Percentiles rank a stretch among this genome's conserved stretches.
phyloP scores from a whole-genome alignment of 2,888 invertebrate species.

The Lordiphosa andalusiaca region DNA sequence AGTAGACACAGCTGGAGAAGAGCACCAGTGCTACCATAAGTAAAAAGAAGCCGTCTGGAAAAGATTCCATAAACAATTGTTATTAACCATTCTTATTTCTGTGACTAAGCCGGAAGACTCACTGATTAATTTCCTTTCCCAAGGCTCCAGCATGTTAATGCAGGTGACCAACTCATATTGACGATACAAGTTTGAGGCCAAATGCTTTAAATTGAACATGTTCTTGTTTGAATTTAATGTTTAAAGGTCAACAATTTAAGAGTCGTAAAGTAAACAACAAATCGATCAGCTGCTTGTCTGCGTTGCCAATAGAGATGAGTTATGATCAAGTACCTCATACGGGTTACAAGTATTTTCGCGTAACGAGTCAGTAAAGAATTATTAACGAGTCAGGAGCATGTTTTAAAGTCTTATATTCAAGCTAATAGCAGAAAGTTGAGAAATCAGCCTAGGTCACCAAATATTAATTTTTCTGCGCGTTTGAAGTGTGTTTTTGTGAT shows the following conservation, averaged over 20 bases:
- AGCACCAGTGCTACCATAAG: conserved; percentile 81
- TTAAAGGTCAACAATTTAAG: conserved; percentile 4
- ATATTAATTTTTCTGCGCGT: too few species aligned
- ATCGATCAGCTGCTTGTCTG: too few species aligned
- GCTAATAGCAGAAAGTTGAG: too few species aligned
- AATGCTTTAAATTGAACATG: conserved; percentile 55
- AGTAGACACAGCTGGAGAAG: conserved; percentile 82
- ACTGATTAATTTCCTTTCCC: conserved; percentile 81
- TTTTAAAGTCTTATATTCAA: too few species aligned
- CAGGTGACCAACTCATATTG: conserved; percentile 81
- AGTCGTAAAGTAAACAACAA: too few species aligned
- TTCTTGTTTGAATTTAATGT: conserved; percentile 8
- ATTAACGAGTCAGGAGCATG: too few species aligned
- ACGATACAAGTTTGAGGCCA: conserved; percentile 73
- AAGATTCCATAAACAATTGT: background rate
- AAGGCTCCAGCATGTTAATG: conserved; percentile 81
- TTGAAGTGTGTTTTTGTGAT: too few species aligned
- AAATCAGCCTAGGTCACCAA: too few species aligned
- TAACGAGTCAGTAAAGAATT: too few species aligned
- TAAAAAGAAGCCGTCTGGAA: conserved; percentile 81
- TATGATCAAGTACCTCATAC: too few species aligned
- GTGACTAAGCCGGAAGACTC: conserved; percentile 22
- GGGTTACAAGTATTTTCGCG: too few species aligned
- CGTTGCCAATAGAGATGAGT: too few species aligned
- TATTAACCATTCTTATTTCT: background rate